Conservation (phyloP, 1,140 invertebrate species). For the Drosophila bipectinata region DNA sequence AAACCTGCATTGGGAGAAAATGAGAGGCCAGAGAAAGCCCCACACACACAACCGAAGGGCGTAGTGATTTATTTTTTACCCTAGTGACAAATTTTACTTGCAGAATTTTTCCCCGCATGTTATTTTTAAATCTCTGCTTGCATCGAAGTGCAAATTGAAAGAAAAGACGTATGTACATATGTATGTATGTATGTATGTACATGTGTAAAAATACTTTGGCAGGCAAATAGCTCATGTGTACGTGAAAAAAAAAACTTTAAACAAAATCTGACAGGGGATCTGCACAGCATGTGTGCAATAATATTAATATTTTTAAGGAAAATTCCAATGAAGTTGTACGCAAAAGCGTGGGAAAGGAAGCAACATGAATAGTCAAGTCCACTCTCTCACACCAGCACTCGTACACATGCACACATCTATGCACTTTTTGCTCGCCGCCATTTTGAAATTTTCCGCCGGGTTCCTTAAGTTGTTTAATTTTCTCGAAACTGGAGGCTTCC, state of each 20-base stretch:
- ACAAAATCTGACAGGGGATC: constrained; percentile 7
- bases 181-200: constrained; percentile 3
- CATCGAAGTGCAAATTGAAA: constrained; percentile 63
- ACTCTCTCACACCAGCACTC: not conserved
- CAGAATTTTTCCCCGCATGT: constrained; percentile 59
- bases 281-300: constrained; percentile 34
- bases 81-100: constrained; percentile 76
- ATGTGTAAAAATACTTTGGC: constrained; percentile 74
- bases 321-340: constrained; percentile 2
- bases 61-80: constrained; percentile 76
- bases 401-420: constrained; percentile 5
- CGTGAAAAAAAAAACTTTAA: not conserved
- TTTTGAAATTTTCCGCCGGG: constrained; percentile 52
- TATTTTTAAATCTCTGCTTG: constrained; percentile 71
- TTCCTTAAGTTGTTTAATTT: constrained; percentile 12
- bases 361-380: constrained; percentile 15
- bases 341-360: constrained; percentile 10
- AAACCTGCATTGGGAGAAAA: constrained; percentile 40
- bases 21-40: constrained; percentile 28
- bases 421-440: constrained; percentile 45
- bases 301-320: constrained; percentile 2
- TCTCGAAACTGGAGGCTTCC: not conserved
- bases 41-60: constrained; percentile 20
- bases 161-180: constrained; percentile 16
- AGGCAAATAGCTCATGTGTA: constrained; percentile 19